phyloP scores from a whole-genome alignment of 2,888 invertebrate species.

The Vanessa cardui region DNA sequence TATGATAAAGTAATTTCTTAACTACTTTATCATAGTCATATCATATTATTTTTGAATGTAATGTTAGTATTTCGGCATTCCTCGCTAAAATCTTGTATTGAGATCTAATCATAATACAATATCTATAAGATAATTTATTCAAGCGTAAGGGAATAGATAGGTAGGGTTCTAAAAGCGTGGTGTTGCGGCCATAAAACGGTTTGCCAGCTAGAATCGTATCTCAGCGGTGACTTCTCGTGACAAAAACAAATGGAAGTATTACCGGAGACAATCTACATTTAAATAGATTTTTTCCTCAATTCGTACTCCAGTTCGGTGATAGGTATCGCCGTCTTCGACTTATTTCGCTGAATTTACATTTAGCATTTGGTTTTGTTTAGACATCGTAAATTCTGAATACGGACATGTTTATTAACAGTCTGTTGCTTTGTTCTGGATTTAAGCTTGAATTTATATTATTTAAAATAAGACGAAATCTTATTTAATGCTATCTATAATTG shows the following conservation, averaged over 20 bases:
- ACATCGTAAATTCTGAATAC: conserved; percentile 21
- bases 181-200: conserved; percentile 59
- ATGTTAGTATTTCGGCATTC: no score
- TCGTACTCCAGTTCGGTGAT: conserved; percentile 77
- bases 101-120: background rate
- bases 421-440: background rate
- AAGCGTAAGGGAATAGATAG: conserved; percentile 23
- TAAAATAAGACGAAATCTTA: no score
- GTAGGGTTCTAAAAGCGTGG: conserved; percentile 29
- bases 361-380: conserved; percentile 25
- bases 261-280: conserved; percentile 81
- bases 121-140: conserved; percentile 23
- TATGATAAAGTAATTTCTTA: no score
- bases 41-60: no score
- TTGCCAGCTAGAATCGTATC: conserved; percentile 66
- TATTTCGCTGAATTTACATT: conserved; percentile 77
- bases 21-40: no score
- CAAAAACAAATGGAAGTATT: conserved; percentile 83
- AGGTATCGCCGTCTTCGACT: conserved; percentile 77
- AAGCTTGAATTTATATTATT: background rate
- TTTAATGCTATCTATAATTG: no score
- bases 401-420: conserved; percentile 24
- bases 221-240: conserved; percentile 66
- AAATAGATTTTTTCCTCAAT: conserved; percentile 82
- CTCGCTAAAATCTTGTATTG: no score